Percentiles rank a stretch among this genome's conserved stretches.
Conservation (phyloP, 2,797 vertebrate species). For the Carapus acus region DNA sequence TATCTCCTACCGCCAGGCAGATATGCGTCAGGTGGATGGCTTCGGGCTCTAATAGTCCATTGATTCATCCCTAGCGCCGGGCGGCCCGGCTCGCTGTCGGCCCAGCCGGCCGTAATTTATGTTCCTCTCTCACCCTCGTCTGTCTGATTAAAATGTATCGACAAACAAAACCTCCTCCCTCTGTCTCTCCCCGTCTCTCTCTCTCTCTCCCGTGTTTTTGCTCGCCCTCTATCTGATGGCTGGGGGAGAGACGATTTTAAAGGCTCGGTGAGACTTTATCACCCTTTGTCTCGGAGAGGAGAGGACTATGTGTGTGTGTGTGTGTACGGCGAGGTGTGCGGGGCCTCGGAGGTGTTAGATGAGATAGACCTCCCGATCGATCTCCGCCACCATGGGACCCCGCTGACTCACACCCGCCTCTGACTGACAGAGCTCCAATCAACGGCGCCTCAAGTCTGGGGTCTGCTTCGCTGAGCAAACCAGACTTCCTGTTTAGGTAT, state of each 20-base stretch:
- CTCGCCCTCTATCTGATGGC: constrained; percentile 57
- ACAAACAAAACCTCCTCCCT: constrained; percentile 57
- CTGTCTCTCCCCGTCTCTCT: neutral
- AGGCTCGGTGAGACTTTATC: constrained; percentile 60
- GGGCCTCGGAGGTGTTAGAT: constrained; percentile 60
- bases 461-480: no score
- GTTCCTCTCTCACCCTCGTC: constrained; percentile 53
- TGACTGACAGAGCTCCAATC: constrained; percentile 55
- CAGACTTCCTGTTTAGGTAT: constrained; percentile 31
- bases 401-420: constrained; percentile 33
- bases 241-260: constrained; percentile 64
- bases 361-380: constrained; percentile 65
- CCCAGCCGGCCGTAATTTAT: constrained; percentile 65
- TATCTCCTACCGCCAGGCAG: constrained; percentile 56
- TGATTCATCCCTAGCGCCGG: constrained; percentile 67
- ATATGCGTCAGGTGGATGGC: constrained; percentile 59
- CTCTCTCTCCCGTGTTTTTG: constrained; percentile 17
- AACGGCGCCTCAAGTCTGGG: no score
- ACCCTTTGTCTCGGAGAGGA: constrained; percentile 41
- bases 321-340: no score
- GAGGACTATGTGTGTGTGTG: no score
- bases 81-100: constrained; percentile 53
- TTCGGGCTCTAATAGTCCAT: constrained; percentile 64
- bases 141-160: constrained; percentile 68
- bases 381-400: constrained; percentile 49